Base-by-base conservation (phyloP, 23 tunicate genomes). In the Ciona savignyi region DNA sequence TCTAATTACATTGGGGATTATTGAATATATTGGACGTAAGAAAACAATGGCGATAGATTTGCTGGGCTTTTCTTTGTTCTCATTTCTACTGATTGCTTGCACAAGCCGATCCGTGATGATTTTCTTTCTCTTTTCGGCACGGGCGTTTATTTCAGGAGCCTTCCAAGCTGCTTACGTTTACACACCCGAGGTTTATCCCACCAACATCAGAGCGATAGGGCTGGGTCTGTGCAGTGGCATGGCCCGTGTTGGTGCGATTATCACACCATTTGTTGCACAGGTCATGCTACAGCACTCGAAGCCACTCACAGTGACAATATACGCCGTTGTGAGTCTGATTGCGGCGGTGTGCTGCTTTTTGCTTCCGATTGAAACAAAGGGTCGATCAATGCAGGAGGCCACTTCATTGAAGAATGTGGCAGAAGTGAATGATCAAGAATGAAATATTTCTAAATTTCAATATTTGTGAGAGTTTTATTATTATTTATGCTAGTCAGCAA, bases 111-210 rank as follows among this genome's bases (percentile, higher is more conserved):
- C 75, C 35, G 87, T 86, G 3, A 83, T 86, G 72, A 87, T 94
- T 25, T 87, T 87, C 56, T 94, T 87, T 63, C 82, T 94, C 15
- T 94, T 94, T 83, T 86, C 87, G 28, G 99, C 99, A 35, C 65
- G 99, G 20, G 99, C 99, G 23, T 94, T 94, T 56, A 94, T 94
- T 19, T 94, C 99, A 4, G 99, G 99, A 29, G 90, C 96, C 27
- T 94, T 94, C 70, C 99, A 94, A 71, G 99, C 99, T 3, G 99
- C 99, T 20, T 94, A 87, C 61, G 99, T 94, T 2, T 94, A 94
- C 86, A 94, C 99, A 3, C 99, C 99, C 4, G 99, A 94, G 75
- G 96, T 94, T 34, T 94, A 94, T 62, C 99, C 99, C 22, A 94
- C 99, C 64, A 82, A 83, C 29, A 65, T 94, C 19, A 70, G 99